phyloP scores from a whole-genome alignment of 2,888 invertebrate species.

The Argyresthia albistria region DNA sequence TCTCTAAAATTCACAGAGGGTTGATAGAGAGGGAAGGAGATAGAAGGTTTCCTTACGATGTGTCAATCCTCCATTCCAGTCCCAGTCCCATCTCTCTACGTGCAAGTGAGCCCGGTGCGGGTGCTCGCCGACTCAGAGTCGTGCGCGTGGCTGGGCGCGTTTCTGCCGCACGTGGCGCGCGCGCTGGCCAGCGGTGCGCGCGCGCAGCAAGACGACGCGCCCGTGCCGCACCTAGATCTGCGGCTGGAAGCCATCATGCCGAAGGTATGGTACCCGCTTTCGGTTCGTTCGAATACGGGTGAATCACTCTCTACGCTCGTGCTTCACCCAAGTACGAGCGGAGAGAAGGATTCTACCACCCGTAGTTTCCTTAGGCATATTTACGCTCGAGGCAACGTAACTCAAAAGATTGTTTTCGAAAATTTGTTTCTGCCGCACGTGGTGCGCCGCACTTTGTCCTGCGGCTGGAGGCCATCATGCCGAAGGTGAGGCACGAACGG shows the following conservation, averaged over 20 bases:
- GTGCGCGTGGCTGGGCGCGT: slow-evolving; percentile 94
- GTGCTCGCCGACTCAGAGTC: slow-evolving; percentile 90
- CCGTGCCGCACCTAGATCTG: slow-evolving; percentile 81
- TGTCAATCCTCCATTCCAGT: slow-evolving; percentile 76
- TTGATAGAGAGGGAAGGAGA: no score
- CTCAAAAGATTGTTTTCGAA: no score
- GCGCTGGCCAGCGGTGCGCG: slow-evolving; percentile 66
- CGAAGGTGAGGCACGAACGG: slow-evolving; percentile 60
- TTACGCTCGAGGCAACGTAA: no score
- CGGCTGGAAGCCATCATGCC: slow-evolving; percentile 95
- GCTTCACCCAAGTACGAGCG: no score
- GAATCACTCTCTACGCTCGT: no score
- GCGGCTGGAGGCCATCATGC: slow-evolving; percentile 93
- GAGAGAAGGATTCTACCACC: no score
- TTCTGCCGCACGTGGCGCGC: slow-evolving; percentile 89
- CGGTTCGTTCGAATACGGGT: no score
- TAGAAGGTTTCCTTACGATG: no score
- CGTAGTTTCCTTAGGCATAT: no score
- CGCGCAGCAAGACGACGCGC: slow-evolving; percentile 29
- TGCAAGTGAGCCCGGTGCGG: slow-evolving; percentile 92
- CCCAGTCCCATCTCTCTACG: slow-evolving; percentile 93
- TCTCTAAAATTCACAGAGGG: no score
- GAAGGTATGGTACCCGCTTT: slow-evolving; percentile 80
- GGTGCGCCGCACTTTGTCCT: slow-evolving; percentile 86
- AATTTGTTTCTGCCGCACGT: slow-evolving; percentile 92